A percentile compares a stretch with the other conserved stretches of the same genome.
Conservation (phyloP, 2,888 invertebrate genomes). For the Aelia acuminata region DNA sequence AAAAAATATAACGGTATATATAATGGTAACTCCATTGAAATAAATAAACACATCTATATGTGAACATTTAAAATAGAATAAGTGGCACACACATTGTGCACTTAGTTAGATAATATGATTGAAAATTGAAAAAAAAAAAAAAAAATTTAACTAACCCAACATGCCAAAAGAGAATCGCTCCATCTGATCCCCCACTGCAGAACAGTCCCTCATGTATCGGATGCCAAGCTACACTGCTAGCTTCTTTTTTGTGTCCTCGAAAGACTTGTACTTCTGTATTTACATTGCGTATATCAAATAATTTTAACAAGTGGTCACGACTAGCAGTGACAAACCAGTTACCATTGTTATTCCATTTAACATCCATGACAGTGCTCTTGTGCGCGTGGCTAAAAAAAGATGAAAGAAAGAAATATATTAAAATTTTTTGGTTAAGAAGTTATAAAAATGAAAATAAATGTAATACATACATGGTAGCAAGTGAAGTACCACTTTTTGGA, state of each 20-base stretch:
- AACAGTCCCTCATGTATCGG: constrained; percentile 95
- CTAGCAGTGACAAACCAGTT: constrained; percentile 99
- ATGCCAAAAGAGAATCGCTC: constrained; percentile 98
- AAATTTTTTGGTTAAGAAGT: neutral
- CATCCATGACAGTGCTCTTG: constrained; percentile 99
- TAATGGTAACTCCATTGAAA: too few species aligned
- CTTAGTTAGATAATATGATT: neutral
- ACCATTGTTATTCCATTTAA: constrained; percentile 99
- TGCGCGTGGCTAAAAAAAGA: constrained; percentile 88
- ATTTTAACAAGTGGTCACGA: constrained; percentile 94
- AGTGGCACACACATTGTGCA: too few species aligned
- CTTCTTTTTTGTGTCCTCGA: constrained; percentile 99
- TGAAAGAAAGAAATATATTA: constrained; percentile 39
- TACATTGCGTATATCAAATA: constrained; percentile 97
- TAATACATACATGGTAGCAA: constrained; percentile 88
- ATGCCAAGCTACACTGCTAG: constrained; percentile 97
- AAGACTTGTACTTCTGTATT: constrained; percentile 97
- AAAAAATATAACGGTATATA: too few species aligned
- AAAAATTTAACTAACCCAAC: constrained; percentile 78
- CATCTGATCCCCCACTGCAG: constrained; percentile 98
- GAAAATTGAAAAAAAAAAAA: neutral
- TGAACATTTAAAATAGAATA: too few species aligned
- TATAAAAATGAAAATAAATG: neutral
- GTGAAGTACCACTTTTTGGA: constrained; percentile 93
- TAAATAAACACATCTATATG: too few species aligned